Evolutionary conservation across 1,140 invertebrate species (phyloP), one percentile per base, ranked within the genome.

Genomic region (Sitodiplosis mosellana): DNA sequence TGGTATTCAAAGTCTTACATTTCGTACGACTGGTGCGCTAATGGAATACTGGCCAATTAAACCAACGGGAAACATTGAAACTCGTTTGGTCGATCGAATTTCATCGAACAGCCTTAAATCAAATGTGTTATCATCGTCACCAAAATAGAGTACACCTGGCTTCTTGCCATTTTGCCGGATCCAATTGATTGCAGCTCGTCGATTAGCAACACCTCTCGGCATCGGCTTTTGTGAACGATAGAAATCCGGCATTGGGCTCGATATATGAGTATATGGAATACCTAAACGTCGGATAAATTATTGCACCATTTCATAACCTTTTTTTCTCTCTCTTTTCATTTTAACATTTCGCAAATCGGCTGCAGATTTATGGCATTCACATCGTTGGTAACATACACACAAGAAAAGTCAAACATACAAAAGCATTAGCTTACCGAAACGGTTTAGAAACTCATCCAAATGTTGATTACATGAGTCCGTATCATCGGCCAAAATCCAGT

Each of bases 91-190:
- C 21, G 68, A 66, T 44, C 83, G 68, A 54, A 89, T 86, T 66
- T 88, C 80, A 38, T 81, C 72, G 64, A 89, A 88, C 6, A 89
- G 53, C 50, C 73, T 64, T 43, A 86, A 60, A 59, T 85, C 81
- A 52, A 87, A 83, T 0, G 88, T 89, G 61, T 98, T 98, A 66
- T 98, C 93, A 65, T 98, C 93, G 66, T 98, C 93, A 15, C 89
- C 91, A 67, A 98, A 97, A 69, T 96, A 98, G 15, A 97, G 70
- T 3, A 95, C 77, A 5, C 88, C 90, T 38, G 71, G 65, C 2
- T 70, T 76, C 1, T 77, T 75, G 57, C 91, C 84, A 40, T 78
- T 71, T 3, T 77, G 45, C 34, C 80, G 69, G 17, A 97, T 68
- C 87, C 91, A 97, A 37, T 77, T 62, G 2, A 97, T 61, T 0